These are phyloP conservation scores for Phortica variegata DNA, from an alignment of 1,140 invertebrate species.

Conservation along the genomic window DNA sequence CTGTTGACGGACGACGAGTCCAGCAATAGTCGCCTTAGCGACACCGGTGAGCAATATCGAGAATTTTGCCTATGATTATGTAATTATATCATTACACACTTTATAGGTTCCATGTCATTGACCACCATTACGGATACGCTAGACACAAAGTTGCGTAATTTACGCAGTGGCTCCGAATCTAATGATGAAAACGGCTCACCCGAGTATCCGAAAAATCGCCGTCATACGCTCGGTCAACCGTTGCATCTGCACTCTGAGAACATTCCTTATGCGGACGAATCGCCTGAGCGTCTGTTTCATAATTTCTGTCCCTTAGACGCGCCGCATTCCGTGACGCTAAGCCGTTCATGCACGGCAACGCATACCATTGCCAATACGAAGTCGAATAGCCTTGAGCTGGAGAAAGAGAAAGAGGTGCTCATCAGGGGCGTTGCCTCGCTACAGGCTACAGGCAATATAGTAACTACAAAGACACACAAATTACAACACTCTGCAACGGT, in stretches of 20 bases:
- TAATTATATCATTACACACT: neutral
- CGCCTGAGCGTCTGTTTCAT: slow-evolving; percentile 57
- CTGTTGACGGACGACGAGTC: slow-evolving; percentile 50
- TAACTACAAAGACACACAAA: slow-evolving; percentile 29
- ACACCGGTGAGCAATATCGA: slow-evolving; percentile 37
- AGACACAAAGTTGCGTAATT: slow-evolving; percentile 70
- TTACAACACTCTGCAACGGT: slow-evolving; percentile 49
- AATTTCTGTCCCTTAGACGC: slow-evolving; percentile 43
- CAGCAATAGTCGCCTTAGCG: slow-evolving; percentile 42
- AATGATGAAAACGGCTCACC: slow-evolving; percentile 52
- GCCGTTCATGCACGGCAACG: slow-evolving; percentile 46
- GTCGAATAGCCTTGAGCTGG: slow-evolving; percentile 11
- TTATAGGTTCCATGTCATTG: slow-evolving; percentile 59
- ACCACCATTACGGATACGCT: slow-evolving; percentile 71
- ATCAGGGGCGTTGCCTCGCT: slow-evolving; percentile 13
- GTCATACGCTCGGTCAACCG: slow-evolving; percentile 46
- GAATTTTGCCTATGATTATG: neutral
- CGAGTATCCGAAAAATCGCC: slow-evolving; percentile 44
- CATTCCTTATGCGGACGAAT: slow-evolving; percentile 61
- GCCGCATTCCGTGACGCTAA: slow-evolving; percentile 35
- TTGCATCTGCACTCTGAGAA: slow-evolving; percentile 56
- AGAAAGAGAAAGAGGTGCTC: slow-evolving; percentile 25
- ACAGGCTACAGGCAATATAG: slow-evolving; percentile 33
- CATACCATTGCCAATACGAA: slow-evolving; percentile 30
- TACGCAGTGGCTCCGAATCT: slow-evolving; percentile 59